phyloP scores from a whole-genome alignment of 2,888 invertebrate genomes.

The Stenodera caucasica region DNA sequence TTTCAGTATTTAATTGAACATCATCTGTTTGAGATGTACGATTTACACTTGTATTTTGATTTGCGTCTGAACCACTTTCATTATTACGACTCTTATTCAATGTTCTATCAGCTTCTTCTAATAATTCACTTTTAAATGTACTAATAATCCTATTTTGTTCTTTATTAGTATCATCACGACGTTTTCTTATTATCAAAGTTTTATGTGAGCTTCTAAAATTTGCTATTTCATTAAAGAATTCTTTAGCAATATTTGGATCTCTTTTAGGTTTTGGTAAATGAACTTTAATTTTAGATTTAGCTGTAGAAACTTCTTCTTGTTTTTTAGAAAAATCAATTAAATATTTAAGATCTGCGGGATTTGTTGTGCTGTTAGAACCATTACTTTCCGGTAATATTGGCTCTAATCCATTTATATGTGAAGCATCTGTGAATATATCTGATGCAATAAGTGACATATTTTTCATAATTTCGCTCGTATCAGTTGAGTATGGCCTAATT shows the following conservation, averaged over 20 bases:
- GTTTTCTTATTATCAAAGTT: conserved; percentile 71
- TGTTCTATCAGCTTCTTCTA: conserved; percentile 20
- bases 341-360: conserved; percentile 48
- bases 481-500: conserved; percentile 38
- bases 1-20: too few species aligned
- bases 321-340: conserved; percentile 46
- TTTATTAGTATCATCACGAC: conserved; percentile 35
- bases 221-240: conserved; percentile 20
- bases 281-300: conserved; percentile 39
- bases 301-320: conserved; percentile 20
- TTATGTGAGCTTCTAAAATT: conserved; percentile 62
- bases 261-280: conserved; percentile 39
- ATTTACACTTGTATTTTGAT: too few species aligned
- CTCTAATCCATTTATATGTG: conserved; percentile 45
- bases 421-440: conserved; percentile 47
- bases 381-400: conserved; percentile 35
- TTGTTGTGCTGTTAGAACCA: conserved; percentile 40
- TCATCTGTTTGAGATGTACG: too few species aligned
- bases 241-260: conserved; percentile 15
- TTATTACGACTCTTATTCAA: background rate
- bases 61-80: background rate
- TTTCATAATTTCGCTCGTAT: conserved; percentile 31
- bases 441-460: conserved; percentile 39
- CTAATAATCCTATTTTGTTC: conserved; percentile 8
- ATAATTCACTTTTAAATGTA: conserved; percentile 18